Conservation (phyloP, 1,140 invertebrate genomes). For the Scylla paramamosain region DNA sequence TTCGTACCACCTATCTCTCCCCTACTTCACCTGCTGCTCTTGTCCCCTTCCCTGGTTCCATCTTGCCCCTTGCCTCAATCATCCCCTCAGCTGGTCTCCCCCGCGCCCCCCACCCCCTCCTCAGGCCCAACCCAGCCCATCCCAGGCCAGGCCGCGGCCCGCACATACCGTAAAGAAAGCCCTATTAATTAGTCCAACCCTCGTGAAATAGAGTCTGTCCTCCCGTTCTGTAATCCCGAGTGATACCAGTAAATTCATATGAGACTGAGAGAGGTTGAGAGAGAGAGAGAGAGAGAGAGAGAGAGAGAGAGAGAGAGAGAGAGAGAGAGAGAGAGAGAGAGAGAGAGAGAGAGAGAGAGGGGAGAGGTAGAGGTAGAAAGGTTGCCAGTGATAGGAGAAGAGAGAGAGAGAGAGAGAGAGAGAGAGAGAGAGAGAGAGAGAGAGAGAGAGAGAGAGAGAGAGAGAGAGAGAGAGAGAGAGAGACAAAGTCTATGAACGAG, state of each 20-base stretch:
- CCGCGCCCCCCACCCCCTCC: not conserved
- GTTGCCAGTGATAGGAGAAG: not conserved
- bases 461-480: constrained; percentile 47
- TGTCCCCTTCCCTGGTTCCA: not conserved
- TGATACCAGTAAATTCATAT: constrained; percentile 35
- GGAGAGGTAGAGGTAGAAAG: not conserved
- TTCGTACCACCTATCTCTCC: not conserved
- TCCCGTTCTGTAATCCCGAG: constrained; percentile 26
- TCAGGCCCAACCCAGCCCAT: not conserved
- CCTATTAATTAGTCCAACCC: constrained; percentile 40
- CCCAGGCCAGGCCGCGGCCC: constrained; percentile 41
- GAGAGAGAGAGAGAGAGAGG: not conserved
- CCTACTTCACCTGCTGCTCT: not conserved
- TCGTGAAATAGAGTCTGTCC: constrained; percentile 47
- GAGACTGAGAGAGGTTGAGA: not conserved
- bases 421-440: constrained; percentile 30
- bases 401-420: constrained; percentile 36
- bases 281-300: not conserved
- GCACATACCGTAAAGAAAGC: constrained; percentile 40
- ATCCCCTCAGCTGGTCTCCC: not conserved
- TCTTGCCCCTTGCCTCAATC: not conserved
- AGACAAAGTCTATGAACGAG: not conserved
- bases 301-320: not conserved
- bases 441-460: not conserved
- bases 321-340: constrained; percentile 14